Evolutionary conservation across 2,797 vertebrate species (phyloP).

Genomic region (Enteromius unitaeniatus): DNA sequence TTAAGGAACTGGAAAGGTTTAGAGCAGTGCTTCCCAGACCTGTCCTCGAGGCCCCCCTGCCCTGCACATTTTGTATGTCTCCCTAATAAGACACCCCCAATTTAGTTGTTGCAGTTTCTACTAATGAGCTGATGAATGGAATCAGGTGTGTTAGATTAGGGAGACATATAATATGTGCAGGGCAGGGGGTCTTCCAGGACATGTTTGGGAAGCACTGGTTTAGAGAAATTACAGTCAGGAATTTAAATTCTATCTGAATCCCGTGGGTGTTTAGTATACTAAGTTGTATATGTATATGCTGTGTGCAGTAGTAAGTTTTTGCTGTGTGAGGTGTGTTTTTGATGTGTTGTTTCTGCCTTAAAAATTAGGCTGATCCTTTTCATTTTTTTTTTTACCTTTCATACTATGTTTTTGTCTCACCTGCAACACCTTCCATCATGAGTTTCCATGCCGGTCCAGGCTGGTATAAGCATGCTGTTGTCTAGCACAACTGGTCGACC

Average conservation of each 20-base stretch:
- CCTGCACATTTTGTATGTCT: too few relatives aligned
- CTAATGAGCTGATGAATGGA: too few relatives aligned
- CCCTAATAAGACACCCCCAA: too few relatives aligned
- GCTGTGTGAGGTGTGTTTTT: constrained; percentile 11
- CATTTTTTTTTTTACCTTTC: not conserved
- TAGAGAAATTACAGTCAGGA: not conserved
- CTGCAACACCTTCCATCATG: not conserved
- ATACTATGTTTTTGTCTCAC: not conserved
- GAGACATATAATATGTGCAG: too few relatives aligned
- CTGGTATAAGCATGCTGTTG: not conserved
- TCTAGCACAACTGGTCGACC: not conserved
- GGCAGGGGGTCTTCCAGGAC: too few relatives aligned
- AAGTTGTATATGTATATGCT: not conserved
- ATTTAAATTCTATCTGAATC: not conserved
- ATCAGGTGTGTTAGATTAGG: too few relatives aligned
- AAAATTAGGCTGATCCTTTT: not conserved
- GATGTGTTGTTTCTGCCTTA: not conserved
- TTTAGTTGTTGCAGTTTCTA: too few relatives aligned
- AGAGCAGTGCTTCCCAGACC: too few relatives aligned
- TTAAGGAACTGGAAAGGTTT: not conserved
- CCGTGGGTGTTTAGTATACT: not conserved
- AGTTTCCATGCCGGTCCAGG: not conserved
- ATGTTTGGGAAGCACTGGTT: too few relatives aligned
- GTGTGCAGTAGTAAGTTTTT: not conserved
- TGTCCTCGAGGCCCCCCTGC: too few relatives aligned